Evolutionary conservation across 2,113 vertebrate genomes (phyloP).

Genomic region (Argyrosomus japonicus): DNA sequence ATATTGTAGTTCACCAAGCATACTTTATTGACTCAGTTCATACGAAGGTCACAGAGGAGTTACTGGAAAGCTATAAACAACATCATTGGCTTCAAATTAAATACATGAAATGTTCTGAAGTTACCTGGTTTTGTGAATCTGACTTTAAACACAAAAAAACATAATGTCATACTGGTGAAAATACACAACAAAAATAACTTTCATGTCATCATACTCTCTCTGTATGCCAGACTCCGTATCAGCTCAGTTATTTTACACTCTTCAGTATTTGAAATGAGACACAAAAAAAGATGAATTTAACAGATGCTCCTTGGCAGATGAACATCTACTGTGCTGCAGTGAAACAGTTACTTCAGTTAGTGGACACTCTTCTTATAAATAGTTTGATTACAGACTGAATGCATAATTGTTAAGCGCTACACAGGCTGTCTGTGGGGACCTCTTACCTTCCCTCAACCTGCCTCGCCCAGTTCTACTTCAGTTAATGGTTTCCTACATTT

Average conservation of each 20-base stretch:
- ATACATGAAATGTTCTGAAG: constrained; percentile 8
- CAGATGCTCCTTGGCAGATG: background rate
- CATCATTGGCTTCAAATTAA: constrained; percentile 7
- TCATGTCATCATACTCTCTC: background rate
- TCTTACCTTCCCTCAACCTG: background rate
- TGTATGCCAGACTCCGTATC: background rate
- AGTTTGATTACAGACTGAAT: constrained; percentile 41
- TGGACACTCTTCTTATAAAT: constrained; percentile 47
- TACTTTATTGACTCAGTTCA: constrained; percentile 51
- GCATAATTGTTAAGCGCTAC: background rate
- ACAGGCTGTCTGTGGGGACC: background rate
- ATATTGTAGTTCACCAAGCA: constrained; percentile 17
- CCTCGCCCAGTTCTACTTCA: background rate
- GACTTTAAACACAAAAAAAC: background rate
- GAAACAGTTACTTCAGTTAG: background rate
- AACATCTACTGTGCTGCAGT: background rate
- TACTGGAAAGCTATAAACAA: constrained; percentile 6
- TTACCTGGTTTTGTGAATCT: background rate
- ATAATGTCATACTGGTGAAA: constrained; percentile 13
- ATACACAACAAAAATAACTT: background rate
- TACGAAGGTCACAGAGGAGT: constrained; percentile 2
- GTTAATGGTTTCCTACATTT: constrained; percentile 8
- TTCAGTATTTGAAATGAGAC: background rate
- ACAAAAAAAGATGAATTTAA: background rate
- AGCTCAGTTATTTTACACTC: background rate